Conservation (phyloP, 2,113 vertebrate genomes). For the Sterna hirundo region DNA sequence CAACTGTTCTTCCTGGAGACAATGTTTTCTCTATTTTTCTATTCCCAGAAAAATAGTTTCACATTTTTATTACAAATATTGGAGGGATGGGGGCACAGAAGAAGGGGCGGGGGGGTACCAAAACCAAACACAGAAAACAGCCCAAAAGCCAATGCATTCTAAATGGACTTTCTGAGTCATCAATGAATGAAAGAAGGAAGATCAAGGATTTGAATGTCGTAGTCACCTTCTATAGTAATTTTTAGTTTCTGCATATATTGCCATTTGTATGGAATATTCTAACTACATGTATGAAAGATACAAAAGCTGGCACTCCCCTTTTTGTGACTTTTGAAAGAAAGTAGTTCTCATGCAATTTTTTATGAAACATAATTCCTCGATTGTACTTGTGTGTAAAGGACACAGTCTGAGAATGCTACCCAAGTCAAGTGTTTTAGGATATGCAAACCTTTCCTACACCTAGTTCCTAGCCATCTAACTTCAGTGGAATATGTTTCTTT, state of each 20-base stretch:
- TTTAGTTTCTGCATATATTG: not conserved
- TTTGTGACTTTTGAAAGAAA: not conserved
- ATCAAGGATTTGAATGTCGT: not conserved
- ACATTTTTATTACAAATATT: not conserved
- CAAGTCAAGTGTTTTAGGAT: not conserved
- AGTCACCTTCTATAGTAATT: not conserved
- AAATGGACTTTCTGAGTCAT: not conserved
- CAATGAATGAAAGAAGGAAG: not conserved
- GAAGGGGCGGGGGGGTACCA: rapidly evolving
- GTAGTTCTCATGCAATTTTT: not conserved
- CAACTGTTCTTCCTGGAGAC: not conserved
- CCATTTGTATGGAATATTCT: not conserved
- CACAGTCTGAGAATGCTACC: not conserved
- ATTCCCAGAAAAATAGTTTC: not conserved
- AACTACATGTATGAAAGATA: not conserved
- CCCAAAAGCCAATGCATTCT: not conserved
- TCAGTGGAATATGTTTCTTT: not conserved
- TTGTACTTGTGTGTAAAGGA: not conserved
- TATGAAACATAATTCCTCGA: not conserved
- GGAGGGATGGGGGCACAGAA: not conserved
- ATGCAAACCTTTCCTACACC: not conserved
- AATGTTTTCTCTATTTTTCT: not conserved
- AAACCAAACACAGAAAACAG: not conserved
- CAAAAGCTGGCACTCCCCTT: rapidly evolving
- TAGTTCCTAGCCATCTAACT: not conserved